phyloP scores from a whole-genome alignment of 2,888 invertebrate species.

The Drosophila mimica region DNA sequence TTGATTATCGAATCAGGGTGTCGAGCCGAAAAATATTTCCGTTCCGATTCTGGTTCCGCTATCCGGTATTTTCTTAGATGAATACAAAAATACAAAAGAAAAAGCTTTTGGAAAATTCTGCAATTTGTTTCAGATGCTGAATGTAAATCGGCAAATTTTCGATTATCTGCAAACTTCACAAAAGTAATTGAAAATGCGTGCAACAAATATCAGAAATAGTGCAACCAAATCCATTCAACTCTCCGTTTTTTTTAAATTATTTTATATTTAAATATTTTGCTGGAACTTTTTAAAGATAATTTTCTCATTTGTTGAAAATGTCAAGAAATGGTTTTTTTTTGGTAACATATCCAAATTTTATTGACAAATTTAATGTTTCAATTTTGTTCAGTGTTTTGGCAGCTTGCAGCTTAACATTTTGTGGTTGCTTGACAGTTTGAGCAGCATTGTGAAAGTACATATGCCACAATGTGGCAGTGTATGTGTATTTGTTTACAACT shows the following conservation, averaged over 20 bases:
- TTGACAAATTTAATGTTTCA: constrained; percentile 32
- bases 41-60: neutral
- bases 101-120: too few species aligned
- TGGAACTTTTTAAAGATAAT: neutral
- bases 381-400: constrained; percentile 12
- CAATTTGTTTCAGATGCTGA: neutral
- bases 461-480: constrained; percentile 27
- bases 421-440: constrained; percentile 65
- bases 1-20: neutral
- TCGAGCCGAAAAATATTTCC: neutral
- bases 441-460: constrained; percentile 53
- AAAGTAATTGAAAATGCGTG: neutral
- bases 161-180: neutral
- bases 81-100: neutral
- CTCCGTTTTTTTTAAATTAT: neutral
- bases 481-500: constrained; percentile 48
- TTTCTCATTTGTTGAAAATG: constrained; percentile 8
- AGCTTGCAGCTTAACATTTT: constrained; percentile 31
- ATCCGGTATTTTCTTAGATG: neutral
- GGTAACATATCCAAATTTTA: constrained; percentile 22
- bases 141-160: neutral
- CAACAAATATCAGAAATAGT: neutral
- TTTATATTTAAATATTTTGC: neutral
- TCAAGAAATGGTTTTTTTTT: constrained; percentile 23
- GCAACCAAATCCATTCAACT: neutral